Conservation (phyloP, 2,113 vertebrate species). For the Lepisosteus oculatus region DNA sequence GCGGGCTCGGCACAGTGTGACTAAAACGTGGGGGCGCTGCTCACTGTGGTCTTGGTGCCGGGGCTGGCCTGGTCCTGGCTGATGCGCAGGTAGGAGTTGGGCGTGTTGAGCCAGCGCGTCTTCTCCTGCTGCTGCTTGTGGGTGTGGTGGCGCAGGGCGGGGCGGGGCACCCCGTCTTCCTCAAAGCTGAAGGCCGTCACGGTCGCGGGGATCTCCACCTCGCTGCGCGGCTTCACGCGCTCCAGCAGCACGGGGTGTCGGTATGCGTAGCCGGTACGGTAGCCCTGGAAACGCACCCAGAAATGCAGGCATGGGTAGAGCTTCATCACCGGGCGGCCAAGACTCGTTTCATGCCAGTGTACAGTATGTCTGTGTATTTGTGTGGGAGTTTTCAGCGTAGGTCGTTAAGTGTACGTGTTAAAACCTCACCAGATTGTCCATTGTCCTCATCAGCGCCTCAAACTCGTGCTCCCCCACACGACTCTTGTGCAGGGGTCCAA, state of each 20-base stretch:
- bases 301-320: too few species aligned
- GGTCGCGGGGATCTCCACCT: constrained; percentile 90
- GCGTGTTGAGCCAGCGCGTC: constrained; percentile 95
- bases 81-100: constrained; percentile 90
- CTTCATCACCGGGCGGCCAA: too few species aligned
- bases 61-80: constrained; percentile 74
- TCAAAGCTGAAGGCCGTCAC: constrained; percentile 86
- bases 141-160: constrained; percentile 74
- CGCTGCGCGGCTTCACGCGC: constrained; percentile 82
- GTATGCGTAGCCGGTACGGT: constrained; percentile 91
- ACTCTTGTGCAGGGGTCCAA: constrained; percentile 91
- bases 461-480: constrained; percentile 91
- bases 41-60: constrained; percentile 80
- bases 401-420: neutral
- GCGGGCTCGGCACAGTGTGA: too few species aligned
- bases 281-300: constrained; percentile 66
- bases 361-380: neutral
- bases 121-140: constrained; percentile 95
- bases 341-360: neutral
- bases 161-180: constrained; percentile 61
- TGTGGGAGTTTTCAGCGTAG: neutral
- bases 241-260: constrained; percentile 90
- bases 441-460: constrained; percentile 94
- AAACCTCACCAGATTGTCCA: constrained; percentile 84
- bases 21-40: constrained; percentile 10